Conservation (phyloP, 2,888 invertebrate genomes). For the Boloria euphrosyne region DNA sequence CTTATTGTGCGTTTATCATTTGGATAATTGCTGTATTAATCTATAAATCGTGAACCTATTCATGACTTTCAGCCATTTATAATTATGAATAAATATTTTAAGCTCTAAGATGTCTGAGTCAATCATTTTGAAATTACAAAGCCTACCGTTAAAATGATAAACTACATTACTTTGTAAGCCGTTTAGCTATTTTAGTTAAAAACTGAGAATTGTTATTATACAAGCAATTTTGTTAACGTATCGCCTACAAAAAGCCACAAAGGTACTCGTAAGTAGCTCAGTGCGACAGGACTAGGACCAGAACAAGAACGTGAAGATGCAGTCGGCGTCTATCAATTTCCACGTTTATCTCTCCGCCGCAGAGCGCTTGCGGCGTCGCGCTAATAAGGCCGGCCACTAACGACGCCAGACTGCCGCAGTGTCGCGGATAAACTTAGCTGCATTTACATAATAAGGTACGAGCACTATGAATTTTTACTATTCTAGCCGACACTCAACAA, state of each 20-base stretch:
- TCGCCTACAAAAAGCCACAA: no score
- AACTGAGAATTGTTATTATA: no score
- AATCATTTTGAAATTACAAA: no score
- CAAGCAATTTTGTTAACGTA: no score
- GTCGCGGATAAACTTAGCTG: background rate
- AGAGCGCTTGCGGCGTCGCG: background rate
- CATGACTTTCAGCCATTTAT: background rate
- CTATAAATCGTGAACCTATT: background rate
- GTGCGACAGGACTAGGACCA: no score
- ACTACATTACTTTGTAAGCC: no score
- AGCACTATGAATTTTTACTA: constrained; percentile 1
- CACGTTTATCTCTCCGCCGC: background rate
- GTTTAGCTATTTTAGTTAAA: no score
- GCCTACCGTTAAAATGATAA: no score
- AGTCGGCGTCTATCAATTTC: background rate
- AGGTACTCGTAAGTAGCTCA: no score
- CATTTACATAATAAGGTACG: constrained; percentile 4
- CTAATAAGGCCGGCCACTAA: constrained; percentile 4
- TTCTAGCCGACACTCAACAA: background rate
- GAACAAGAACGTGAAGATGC: background rate
- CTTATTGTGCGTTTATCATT: background rate
- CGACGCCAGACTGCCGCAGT: background rate
- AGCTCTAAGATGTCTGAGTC: no score
- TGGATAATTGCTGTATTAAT: background rate
- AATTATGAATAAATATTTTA: no score